Percentiles rank a stretch among this genome's conserved stretches.
phyloP scores from a whole-genome alignment of 2,888 invertebrate species.

The Cancer borealis region DNA sequence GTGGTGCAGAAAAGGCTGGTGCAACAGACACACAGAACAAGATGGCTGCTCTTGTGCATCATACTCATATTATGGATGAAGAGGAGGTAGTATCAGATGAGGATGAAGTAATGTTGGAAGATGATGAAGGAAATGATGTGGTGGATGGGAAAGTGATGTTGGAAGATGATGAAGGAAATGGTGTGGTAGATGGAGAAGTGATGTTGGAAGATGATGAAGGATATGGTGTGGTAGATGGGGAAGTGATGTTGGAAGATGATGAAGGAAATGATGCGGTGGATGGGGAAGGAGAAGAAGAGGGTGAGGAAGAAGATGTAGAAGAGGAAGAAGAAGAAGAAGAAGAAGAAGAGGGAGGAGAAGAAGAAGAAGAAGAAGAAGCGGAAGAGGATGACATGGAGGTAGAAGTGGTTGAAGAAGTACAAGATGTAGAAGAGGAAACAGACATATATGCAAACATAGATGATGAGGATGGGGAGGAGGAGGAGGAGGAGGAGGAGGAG shows the following conservation, averaged over 20 bases:
- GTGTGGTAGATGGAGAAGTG: background rate
- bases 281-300: slow-evolving; percentile 23
- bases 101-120: slow-evolving; percentile 8
- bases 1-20: background rate
- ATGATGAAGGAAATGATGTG: background rate
- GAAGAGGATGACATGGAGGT: background rate
- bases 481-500: slow-evolving; percentile 29
- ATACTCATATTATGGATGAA: background rate
- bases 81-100: slow-evolving; percentile 1
- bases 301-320: background rate
- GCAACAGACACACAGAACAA: background rate
- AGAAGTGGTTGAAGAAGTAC: background rate
- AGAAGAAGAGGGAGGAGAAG: background rate
- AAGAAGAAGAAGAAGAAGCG: background rate
- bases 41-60: background rate
- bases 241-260: background rate
- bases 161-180: background rate
- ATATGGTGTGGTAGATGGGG: background rate
- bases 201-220: background rate
- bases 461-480: background rate
- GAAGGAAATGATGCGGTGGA: background rate
- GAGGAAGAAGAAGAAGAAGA: background rate
- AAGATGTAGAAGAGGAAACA: slow-evolving; percentile 29
- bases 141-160: background rate
- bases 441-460: slow-evolving; percentile 11